Conservation (phyloP, 2,888 invertebrate genomes). For the Meteorus cinctellus region DNA sequence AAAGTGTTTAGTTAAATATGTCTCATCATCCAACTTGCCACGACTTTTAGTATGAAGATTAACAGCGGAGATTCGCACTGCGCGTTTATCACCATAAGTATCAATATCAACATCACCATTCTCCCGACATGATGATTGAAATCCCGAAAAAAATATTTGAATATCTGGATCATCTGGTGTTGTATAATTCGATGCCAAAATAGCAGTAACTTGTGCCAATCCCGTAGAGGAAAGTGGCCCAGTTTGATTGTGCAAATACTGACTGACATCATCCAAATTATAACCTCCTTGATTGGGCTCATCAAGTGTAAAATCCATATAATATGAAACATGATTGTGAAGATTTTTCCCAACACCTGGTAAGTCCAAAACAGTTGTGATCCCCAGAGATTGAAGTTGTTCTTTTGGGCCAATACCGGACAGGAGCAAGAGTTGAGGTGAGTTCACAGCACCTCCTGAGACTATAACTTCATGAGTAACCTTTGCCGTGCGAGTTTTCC, state of each 20-base stretch:
- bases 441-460: constrained; percentile 79
- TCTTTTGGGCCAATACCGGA: constrained; percentile 81
- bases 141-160: constrained; percentile 81
- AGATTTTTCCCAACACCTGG: constrained; percentile 82
- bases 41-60: constrained; percentile 80
- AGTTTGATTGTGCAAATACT: constrained; percentile 76
- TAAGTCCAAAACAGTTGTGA: constrained; percentile 77
- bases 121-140: constrained; percentile 76
- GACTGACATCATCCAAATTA: constrained; percentile 75
- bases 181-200: constrained; percentile 78
- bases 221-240: constrained; percentile 80
- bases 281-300: constrained; percentile 70
- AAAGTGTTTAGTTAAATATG: neutral
- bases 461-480: constrained; percentile 75
- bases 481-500: constrained; percentile 42
- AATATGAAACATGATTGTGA: constrained; percentile 80
- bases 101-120: constrained; percentile 54
- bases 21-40: constrained; percentile 69
- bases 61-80: constrained; percentile 76
- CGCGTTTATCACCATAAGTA: constrained; percentile 6
- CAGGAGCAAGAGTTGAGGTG: constrained; percentile 80
- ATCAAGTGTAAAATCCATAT: constrained; percentile 75
- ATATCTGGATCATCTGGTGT: constrained; percentile 79
- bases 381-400: constrained; percentile 76
- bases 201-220: constrained; percentile 81